These are phyloP conservation scores for Polyodon spathula DNA, from an alignment of 2,113 vertebrate genomes.

Conservation along the genomic window DNA sequence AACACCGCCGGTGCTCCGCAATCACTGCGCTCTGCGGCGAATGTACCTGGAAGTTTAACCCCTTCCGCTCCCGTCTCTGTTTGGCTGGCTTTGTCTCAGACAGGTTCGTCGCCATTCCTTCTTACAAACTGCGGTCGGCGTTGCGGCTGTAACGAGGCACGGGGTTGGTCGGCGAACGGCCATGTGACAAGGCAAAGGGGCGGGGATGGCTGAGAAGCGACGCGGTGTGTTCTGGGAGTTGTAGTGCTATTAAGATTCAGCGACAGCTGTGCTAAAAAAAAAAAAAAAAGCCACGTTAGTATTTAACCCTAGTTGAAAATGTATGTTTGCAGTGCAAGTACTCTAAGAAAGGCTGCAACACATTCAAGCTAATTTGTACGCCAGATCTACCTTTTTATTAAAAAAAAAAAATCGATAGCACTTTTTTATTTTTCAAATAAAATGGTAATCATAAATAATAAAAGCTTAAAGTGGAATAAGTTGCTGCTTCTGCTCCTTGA, in stretches of 20 bases:
- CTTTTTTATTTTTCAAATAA: too few relatives aligned
- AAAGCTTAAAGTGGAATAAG: too few relatives aligned
- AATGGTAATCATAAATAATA: too few relatives aligned
- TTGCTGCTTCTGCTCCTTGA: too few relatives aligned
- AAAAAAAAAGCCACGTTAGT: too few relatives aligned
- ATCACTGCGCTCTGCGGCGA: not conserved
- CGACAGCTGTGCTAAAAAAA: too few relatives aligned
- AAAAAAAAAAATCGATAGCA: too few relatives aligned
- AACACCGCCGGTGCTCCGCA: not conserved
- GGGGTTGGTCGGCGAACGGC: slow-evolving; percentile 31
- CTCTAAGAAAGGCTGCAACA: too few relatives aligned
- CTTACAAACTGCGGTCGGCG: slow-evolving; percentile 53
- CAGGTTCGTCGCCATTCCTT: slow-evolving; percentile 58
- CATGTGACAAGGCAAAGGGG: slow-evolving; percentile 24
- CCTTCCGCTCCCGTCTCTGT: slow-evolving; percentile 30
- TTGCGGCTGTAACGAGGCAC: slow-evolving; percentile 53
- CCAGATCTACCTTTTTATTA: too few relatives aligned
- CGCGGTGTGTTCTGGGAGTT: slow-evolving; percentile 26
- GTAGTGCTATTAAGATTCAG: slow-evolving; percentile 20
- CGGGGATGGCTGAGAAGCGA: fast-evolving
- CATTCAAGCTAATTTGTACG: too few relatives aligned
- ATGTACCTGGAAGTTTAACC: slow-evolving; percentile 23
- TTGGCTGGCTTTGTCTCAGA: slow-evolving; percentile 29
- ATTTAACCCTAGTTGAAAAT: too few relatives aligned
- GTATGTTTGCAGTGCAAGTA: too few relatives aligned